Conservation (phyloP, 2,888 invertebrate genomes). For the Ceriagrion tenellum region DNA sequence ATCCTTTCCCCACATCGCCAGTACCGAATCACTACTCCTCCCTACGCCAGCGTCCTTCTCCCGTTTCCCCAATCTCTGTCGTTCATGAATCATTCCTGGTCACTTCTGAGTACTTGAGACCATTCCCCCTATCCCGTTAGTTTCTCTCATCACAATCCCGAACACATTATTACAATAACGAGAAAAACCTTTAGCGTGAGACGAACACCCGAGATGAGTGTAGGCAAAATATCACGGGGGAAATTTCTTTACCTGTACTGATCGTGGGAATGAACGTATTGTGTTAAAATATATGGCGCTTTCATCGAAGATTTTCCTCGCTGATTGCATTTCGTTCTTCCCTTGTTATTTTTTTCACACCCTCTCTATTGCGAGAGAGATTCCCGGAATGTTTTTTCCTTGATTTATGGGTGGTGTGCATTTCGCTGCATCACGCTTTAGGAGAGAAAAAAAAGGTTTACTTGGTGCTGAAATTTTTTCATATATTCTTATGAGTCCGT, state of each 20-base stretch:
- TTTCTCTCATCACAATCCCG: background rate
- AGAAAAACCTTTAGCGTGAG: background rate
- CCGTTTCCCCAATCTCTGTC: background rate
- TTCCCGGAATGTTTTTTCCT: background rate
- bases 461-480: too few relatives aligned
- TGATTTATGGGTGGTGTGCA: background rate
- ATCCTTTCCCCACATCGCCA: background rate
- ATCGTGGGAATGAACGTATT: background rate
- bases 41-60: background rate
- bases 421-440: background rate
- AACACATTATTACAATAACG: background rate
- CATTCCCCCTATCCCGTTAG: background rate
- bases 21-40: background rate
- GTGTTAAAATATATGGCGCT: background rate
- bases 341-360: background rate
- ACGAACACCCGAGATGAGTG: background rate
- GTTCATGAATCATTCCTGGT: conserved; percentile 15
- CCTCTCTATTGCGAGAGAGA: background rate
- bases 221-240: background rate
- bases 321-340: background rate
- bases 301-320: background rate
- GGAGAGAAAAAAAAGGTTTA: background rate
- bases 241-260: background rate
- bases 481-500: too few relatives aligned
- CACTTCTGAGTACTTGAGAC: background rate